These are phyloP conservation scores for Drosophila rubida DNA, from an alignment of 2,888 invertebrate genomes.

Conservation along the genomic window DNA sequence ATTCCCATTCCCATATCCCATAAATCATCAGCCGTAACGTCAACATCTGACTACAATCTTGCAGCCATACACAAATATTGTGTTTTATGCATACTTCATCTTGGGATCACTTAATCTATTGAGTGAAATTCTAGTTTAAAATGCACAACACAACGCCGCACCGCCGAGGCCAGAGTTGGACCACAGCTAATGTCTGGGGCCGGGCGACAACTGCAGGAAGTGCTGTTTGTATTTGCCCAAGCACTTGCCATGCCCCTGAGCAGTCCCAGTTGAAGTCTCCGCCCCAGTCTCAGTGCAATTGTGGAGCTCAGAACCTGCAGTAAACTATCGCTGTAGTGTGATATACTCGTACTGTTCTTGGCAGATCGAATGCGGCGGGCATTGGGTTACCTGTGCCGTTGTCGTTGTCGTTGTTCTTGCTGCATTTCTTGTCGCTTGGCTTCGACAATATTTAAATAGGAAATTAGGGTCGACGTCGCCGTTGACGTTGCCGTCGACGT, in stretches of 20 bases:
- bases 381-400: constrained; percentile 52
- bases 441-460: constrained; percentile 66
- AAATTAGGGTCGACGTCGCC: constrained; percentile 64
- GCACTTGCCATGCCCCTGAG: constrained; percentile 49
- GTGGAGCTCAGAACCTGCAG: constrained; percentile 10
- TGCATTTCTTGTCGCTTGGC: constrained; percentile 42
- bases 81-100: background rate
- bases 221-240: constrained; percentile 57
- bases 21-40: background rate
- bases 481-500: too few relatives aligned
- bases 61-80: background rate
- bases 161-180: constrained; percentile 22
- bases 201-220: constrained; percentile 47
- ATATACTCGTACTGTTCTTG: background rate
- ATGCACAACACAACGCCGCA: constrained; percentile 11
- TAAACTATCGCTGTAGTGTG: constrained; percentile 8
- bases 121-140: constrained; percentile 30
- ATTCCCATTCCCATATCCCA: background rate
- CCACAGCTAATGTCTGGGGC: constrained; percentile 33
- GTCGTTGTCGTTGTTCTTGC: too few relatives aligned
- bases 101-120: constrained; percentile 6
- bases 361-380: constrained; percentile 40
- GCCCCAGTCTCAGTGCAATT: background rate
- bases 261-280: background rate
- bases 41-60: background rate